phyloP scores from a whole-genome alignment of 2,113 vertebrate species.

The Coryphaenoides rupestris region DNA sequence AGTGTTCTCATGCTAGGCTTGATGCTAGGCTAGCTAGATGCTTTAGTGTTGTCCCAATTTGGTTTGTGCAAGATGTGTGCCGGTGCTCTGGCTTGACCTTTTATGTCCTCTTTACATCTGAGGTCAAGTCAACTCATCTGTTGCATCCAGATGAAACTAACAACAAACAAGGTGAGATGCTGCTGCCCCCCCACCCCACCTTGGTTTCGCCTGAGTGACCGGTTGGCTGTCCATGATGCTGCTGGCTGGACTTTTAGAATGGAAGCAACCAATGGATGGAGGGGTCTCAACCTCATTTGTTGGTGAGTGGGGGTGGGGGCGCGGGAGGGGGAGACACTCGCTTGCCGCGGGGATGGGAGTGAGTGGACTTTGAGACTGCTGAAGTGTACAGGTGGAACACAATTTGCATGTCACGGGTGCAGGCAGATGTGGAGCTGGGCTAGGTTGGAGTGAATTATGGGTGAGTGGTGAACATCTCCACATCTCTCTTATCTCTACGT shows the following conservation, averaged over 20 bases:
- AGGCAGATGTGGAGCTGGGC: constrained; percentile 40
- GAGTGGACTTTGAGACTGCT: constrained; percentile 47
- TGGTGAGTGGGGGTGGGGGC: no score
- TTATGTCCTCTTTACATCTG: constrained; percentile 31
- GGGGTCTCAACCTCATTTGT: no score
- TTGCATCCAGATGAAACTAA: constrained; percentile 38
- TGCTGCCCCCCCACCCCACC: constrained; percentile 38
- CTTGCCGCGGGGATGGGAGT: constrained; percentile 18
- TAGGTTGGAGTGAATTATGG: no score
- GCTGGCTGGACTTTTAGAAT: constrained; percentile 27
- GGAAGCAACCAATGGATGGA: constrained; percentile 32
- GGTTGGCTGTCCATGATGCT: constrained; percentile 36
- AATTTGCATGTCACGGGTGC: constrained; percentile 63
- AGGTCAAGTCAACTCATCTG: constrained; percentile 28
- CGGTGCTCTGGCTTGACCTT: constrained; percentile 16
- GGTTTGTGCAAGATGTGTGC: constrained; percentile 21
- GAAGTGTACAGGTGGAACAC: constrained; percentile 47
- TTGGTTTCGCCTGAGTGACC: constrained; percentile 57
- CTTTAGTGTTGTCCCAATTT: constrained; percentile 34
- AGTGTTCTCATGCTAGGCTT: no score
- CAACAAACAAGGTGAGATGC: constrained; percentile 24
- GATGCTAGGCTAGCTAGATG: constrained; percentile 37
- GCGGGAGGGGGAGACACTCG: background rate
- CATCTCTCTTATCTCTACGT: constrained; percentile 43
- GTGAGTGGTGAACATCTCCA: constrained; percentile 3